Base-by-base conservation (phyloP, 2,888 invertebrate genomes). In the Coecobrya sp. region DNA sequence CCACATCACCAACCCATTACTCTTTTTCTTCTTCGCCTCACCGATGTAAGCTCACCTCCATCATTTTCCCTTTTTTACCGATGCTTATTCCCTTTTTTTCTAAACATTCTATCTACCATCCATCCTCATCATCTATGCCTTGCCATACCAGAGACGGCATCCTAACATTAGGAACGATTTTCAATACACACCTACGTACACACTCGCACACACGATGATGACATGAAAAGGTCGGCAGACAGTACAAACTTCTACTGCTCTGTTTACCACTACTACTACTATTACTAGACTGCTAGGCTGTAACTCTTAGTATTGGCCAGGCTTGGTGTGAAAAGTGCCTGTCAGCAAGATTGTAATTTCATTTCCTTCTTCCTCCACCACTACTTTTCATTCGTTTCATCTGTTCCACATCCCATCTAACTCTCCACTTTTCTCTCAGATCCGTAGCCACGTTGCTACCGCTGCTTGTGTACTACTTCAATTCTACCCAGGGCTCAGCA, bases 261-360 rank as follows among this genome's bases (percentile, higher is more conserved):
- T 76, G 73, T 42, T 7, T 30, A 59, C 62, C 62, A 4, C 82
- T 62, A n/a, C 62, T 30, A 4, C 59, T 25, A 1, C 27, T 49
- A 2, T 5, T 76, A 1, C 79, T 49, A 13, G 19, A 7, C 27
- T 27, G 5, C 65, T n/a, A n/a, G n/a, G n/a, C n/a, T 65, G 25
- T 13, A 11, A 5, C 65, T 65, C 25, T 25, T 27, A 25, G 25
- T 73, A 36, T 73, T 59, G 19, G 13, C 59, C 11, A 19, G 73
- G 36, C 25, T 45, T 45, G 52, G 88, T 89, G 89, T 89, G 89
- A 89, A 73, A 89, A 84, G 84, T 89, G 89, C 30, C 84, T 89
- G 89, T 84, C 84, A 89, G 89, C 89, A 89, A 84, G 89, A 84
- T 89, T 89, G 68, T 89, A 89, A 89, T 89, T 89, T 89, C 89